Evolutionary conservation across 2,888 invertebrate species (phyloP).

Genomic region (Blastobasis adustella): DNA sequence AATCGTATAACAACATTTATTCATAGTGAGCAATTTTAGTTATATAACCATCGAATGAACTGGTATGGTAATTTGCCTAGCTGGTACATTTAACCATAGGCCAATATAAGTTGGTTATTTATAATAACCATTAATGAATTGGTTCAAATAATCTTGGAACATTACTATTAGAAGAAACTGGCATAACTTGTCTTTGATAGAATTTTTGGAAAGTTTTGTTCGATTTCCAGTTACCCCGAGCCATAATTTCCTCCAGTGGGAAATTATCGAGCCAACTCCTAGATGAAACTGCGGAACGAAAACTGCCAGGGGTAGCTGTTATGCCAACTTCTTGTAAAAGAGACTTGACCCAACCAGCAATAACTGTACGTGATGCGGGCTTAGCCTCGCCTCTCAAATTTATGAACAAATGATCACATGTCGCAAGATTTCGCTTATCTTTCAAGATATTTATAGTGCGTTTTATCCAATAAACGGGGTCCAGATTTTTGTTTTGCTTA

Average conservation of each 20-base stretch:
- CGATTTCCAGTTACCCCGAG: conserved; percentile 9
- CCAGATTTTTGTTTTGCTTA: neutral
- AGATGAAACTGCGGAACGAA: conserved; percentile 11
- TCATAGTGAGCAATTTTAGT: neutral
- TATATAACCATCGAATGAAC: neutral
- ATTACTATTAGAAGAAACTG: neutral
- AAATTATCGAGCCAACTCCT: conserved; percentile 10
- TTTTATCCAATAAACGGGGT: conserved; percentile 9
- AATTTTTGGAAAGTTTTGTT: conserved; percentile 8
- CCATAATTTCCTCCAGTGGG: conserved; percentile 10
- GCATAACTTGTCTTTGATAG: conserved; percentile 9
- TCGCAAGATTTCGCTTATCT: neutral
- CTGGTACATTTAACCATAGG: too few relatives aligned
- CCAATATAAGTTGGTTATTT: too few relatives aligned
- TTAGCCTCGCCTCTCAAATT: conserved; percentile 6
- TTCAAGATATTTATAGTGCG: neutral
- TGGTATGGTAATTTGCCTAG: neutral
- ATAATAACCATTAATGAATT: neutral
- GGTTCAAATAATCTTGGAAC: neutral
- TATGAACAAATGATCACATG: conserved; percentile 7
- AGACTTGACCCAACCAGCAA: conserved; percentile 13
- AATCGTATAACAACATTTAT: neutral
- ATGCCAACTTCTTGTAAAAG: conserved; percentile 7
- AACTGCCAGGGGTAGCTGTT: conserved; percentile 7
- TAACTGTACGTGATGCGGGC: conserved; percentile 10